Percentiles rank a stretch among this genome's conserved stretches.
phyloP scores from a whole-genome alignment of 2,888 invertebrate genomes.

The Sinhomidia bicolor region DNA sequence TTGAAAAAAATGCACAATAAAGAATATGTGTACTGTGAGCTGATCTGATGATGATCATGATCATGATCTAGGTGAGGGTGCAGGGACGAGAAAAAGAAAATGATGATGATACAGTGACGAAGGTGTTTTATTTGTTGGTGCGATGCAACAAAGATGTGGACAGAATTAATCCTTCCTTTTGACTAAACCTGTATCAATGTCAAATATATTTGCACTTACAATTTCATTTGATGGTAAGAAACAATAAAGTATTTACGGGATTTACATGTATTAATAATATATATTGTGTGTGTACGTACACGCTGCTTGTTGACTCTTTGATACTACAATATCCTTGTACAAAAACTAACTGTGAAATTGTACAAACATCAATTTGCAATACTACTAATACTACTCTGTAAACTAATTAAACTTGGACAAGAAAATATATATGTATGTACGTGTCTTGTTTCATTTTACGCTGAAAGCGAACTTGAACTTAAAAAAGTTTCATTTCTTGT shows the following conservation, averaged over 20 bases:
- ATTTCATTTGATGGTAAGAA: not conserved
- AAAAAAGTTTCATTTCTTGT: not conserved
- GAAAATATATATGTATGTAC: not conserved
- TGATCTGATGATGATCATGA: not conserved
- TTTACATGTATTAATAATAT: not conserved
- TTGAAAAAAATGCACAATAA: too few species aligned
- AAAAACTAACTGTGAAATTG: slow-evolving; percentile 8
- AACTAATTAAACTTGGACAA: slow-evolving; percentile 17
- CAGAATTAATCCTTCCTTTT: too few species aligned
- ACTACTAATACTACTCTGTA: too few species aligned
- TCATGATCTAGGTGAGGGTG: not conserved
- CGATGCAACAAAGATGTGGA: too few species aligned
- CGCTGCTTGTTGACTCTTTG: not conserved
- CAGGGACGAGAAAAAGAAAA: not conserved
- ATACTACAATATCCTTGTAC: not conserved
- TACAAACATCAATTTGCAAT: not conserved
- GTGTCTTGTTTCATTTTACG: not conserved
- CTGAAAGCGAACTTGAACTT: slow-evolving; percentile 26
- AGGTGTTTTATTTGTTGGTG: not conserved
- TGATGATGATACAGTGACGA: not conserved
- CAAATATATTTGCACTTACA: not conserved
- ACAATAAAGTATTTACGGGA: not conserved
- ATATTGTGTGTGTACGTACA: not conserved
- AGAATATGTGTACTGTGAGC: not conserved
- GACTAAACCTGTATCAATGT: not conserved